phyloP scores from a whole-genome alignment of 2,888 invertebrate genomes.

The Cyclophora albipunctata region DNA sequence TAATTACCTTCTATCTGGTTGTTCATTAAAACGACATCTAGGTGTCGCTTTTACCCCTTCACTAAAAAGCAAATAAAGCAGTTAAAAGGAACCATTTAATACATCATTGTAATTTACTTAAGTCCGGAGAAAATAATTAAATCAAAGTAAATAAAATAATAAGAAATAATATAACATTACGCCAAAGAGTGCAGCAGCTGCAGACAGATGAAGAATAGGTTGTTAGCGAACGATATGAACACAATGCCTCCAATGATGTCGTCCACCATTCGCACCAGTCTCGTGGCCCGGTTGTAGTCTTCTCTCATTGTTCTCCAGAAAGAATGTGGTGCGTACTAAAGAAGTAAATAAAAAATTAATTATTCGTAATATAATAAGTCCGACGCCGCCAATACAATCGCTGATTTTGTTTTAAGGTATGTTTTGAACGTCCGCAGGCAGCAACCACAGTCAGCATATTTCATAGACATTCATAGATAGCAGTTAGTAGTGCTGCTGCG shows the following conservation, averaged over 20 bases:
- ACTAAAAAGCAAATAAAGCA: slow-evolving; percentile 18
- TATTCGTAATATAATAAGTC: not conserved
- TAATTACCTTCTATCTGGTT: slow-evolving; percentile 19
- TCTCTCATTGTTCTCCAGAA: slow-evolving; percentile 62
- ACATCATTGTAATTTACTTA: too few species aligned
- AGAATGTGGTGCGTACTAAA: slow-evolving; percentile 34
- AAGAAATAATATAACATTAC: slow-evolving; percentile 40
- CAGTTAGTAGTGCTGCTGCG: too few species aligned
- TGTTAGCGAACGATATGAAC: slow-evolving; percentile 80
- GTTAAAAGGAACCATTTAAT: too few species aligned
- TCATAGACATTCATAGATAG: too few species aligned
- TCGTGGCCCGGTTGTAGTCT: slow-evolving; percentile 77
- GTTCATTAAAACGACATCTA: slow-evolving; percentile 22
- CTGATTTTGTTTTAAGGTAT: not conserved
- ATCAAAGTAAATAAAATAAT: too few species aligned
- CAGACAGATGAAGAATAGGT: slow-evolving; percentile 82
- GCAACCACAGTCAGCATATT: too few species aligned
- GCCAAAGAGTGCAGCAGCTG: slow-evolving; percentile 80
- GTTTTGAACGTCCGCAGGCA: not conserved
- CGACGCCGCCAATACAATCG: not conserved
- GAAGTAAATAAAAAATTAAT: not conserved
- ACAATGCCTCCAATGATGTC: slow-evolving; percentile 76
- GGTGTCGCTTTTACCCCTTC: slow-evolving; percentile 33
- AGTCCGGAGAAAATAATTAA: too few species aligned
- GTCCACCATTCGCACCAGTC: slow-evolving; percentile 75